Evolutionary conservation across 2,888 invertebrate genomes (phyloP), one percentile per base, ranked within the genome.

Genomic region (Hydraecia micacea): DNA sequence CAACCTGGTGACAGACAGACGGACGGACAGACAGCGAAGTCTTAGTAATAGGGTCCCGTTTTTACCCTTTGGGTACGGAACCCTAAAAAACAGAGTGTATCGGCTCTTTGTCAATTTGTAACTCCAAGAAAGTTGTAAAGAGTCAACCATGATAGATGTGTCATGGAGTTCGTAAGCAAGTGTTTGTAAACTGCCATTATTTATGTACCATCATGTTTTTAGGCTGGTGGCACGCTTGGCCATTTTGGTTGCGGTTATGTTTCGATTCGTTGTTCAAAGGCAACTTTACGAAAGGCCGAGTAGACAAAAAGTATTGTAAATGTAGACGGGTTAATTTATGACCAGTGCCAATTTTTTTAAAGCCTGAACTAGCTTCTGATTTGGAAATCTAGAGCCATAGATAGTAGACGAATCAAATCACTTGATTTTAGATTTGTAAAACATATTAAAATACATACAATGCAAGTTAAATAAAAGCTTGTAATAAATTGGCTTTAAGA

Each of bases 131-230:
- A 88, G 77, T 87, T 86, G 72, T 74, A 67, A 76, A 81, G 74
- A 88, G 79, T 80, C 80, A 87, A 84, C 82, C 68, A 82, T 81
- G 89, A 88, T 87, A 72, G 79, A 88, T 88, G 80, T 80, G 86
- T 80, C 80, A 85, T 86, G 78, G 75, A 82, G 80, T 86, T 77
- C 25, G 70, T 79, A 42, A 79, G 74, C 72, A 78, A 85, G 87
- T 86, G 79, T 83, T 79, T 28, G 75, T 65, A 49, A 84, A 85
- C 75, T 79, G 49, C 73, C 76, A 85, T 85, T 85, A 85, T 86
- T 85, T 85, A 85, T 85, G 68, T 71, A 66, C 55, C 62, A 66
- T 86, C 60, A 65, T 68, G 86, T 79, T 86, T 70, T 86, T 84
- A 84, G 86, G 83, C 71, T 55, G 70, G 46, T 55, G 36, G 25